Conservation (phyloP, 1,140 invertebrate genomes). For the Pseudobourletiella spinata region DNA sequence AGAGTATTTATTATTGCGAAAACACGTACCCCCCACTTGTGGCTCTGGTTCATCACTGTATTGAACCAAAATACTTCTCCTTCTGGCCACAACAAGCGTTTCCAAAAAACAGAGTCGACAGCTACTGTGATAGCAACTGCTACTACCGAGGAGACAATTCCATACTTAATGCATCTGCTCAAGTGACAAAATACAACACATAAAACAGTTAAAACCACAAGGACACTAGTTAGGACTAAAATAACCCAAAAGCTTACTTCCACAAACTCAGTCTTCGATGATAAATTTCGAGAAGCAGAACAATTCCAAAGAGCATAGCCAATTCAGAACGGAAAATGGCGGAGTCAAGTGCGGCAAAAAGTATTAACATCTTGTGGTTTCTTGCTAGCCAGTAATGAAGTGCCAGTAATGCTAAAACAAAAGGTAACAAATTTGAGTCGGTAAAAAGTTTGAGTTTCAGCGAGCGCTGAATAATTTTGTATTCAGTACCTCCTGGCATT, state of each 20-base stretch:
- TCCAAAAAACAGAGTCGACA: conserved; percentile 92
- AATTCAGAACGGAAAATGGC: conserved; percentile 89
- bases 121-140: conserved; percentile 62
- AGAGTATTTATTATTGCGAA: not conserved
- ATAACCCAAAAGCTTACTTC: conserved; percentile 45
- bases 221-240: no score
- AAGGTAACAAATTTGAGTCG: no score
- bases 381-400: conserved; percentile 74
- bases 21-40: conserved; percentile 91
- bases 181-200: no score
- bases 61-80: conserved; percentile 97
- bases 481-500: conserved; percentile 80
- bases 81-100: conserved; percentile 86
- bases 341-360: conserved; percentile 72
- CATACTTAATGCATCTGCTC: conserved; percentile 56
- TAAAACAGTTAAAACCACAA: no score
- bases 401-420: conserved; percentile 65
- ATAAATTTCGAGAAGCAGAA: conserved; percentile 69
- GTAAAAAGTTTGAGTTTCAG: no score
- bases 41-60: conserved; percentile 86
- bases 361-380: conserved; percentile 65
- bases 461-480: no score
- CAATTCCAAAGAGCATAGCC: conserved; percentile 73
- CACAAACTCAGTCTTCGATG: conserved; percentile 45
- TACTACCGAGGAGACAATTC: conserved; percentile 57